Conservation (phyloP, 1,140 invertebrate genomes). For the Heliconius hewitsoni region DNA sequence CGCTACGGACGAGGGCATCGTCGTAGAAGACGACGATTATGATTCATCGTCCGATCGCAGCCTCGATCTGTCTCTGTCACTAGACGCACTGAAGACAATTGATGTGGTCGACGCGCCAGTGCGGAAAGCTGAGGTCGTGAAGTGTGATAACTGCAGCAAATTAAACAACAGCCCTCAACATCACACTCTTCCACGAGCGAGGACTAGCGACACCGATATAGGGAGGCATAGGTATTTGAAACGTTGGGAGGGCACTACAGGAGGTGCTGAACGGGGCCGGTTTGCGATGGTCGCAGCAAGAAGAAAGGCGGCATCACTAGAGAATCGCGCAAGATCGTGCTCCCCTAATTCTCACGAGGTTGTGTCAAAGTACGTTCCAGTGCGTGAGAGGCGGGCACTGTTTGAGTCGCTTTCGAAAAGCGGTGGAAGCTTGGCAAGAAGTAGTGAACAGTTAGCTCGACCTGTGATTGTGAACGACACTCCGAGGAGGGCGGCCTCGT, state of each 20-base stretch:
- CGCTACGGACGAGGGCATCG: conserved; percentile 77
- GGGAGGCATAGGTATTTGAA: conserved; percentile 73
- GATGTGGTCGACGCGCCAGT: conserved; percentile 67
- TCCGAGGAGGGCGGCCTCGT: conserved; percentile 66
- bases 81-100: conserved; percentile 69
- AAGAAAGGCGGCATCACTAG: conserved; percentile 66
- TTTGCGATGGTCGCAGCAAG: conserved; percentile 68
- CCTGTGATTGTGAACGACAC: conserved; percentile 51
- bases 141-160: conserved; percentile 76
- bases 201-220: conserved; percentile 62
- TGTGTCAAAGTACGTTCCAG: conserved; percentile 67
- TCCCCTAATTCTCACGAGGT: conserved; percentile 72
- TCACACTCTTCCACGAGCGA: conserved; percentile 70
- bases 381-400: conserved; percentile 65
- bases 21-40: conserved; percentile 80
- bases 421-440: conserved; percentile 62
- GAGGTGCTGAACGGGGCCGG: conserved; percentile 64
- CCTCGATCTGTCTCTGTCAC: conserved; percentile 72
- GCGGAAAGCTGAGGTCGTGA: conserved; percentile 66
- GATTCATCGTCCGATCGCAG: conserved; percentile 79
- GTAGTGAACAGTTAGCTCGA: conserved; percentile 69
- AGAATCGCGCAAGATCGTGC: conserved; percentile 71
- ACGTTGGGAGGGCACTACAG: conserved; percentile 69
- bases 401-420: conserved; percentile 70
- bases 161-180: conserved; percentile 62